Base-by-base conservation (phyloP, 2,113 vertebrate species). In the Indicator maculatus region DNA sequence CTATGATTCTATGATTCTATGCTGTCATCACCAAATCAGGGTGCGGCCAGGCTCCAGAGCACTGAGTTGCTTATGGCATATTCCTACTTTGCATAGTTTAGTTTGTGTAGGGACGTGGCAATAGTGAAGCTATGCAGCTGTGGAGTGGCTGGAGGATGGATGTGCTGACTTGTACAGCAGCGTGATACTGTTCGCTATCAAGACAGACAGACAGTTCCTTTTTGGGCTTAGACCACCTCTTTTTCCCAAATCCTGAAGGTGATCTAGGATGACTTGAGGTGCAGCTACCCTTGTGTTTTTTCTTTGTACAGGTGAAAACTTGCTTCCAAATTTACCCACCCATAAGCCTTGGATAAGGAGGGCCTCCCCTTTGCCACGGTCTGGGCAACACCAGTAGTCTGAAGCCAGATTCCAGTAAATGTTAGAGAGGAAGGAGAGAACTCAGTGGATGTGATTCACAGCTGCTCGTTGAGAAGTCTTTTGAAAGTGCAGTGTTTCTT, bases 91-190 rank as follows among this genome's bases (percentile, higher is more conserved):
- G 33, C 21, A 67, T 1, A 8, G 65, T 91, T 83, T 61, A 64
- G 69, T 47, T 28, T 33, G 12, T 11, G 36, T 3, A 8, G 33
- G 86, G n/a, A 65, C 31, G 55, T 83, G n/a, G 41, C 53, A 72
- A 1, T 16, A 53, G 44, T 24, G 59, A 84, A 69, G 23, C 18
- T 24, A 16, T 0, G 5, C 52, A 59, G 9, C 60, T 2, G 0
- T 39, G 36, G 31, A 23, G 31, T 60, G 23, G 10, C 66, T 84
- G 58, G 18, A 73, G 10, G 27, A 16, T 15, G 31, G 21, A 3
- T 38, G 19, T 31, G 23, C 67, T 70, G 50, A 64, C 21, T 64
- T 58, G 21, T 36, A 21, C 5, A 14, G 31, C 15, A 47, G 33
- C 16, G 19, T 55, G 21, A 16, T 39, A 26, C 36, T 39, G 27